Evolutionary conservation across 2,888 invertebrate genomes (phyloP).

Genomic region (Clostera curtula): DNA sequence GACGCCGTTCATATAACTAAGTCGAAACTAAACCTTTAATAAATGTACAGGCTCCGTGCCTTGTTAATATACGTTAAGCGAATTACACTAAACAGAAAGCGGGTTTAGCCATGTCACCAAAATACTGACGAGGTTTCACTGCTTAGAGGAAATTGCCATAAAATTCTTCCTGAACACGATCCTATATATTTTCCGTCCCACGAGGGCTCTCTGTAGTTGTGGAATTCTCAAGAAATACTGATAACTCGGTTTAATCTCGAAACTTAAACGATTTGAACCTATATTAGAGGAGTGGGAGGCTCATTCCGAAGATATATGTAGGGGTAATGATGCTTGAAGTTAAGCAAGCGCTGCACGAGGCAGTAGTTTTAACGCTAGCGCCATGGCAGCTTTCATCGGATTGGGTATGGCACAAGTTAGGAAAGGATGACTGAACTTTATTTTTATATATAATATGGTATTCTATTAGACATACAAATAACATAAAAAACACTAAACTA

Average conservation of each 20-base stretch:
- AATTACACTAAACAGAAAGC: neutral
- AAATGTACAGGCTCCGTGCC: neutral
- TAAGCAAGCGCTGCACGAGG: slow-evolving; percentile 23
- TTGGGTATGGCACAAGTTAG: slow-evolving; percentile 6
- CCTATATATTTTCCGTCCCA: slow-evolving; percentile 17
- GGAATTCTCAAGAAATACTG: slow-evolving; percentile 23
- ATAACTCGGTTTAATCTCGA: slow-evolving; percentile 20
- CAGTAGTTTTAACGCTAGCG: slow-evolving; percentile 28
- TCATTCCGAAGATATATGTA: slow-evolving; percentile 25
- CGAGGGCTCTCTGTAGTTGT: slow-evolving; percentile 11
- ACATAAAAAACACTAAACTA: too few relatives aligned
- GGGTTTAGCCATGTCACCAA: neutral
- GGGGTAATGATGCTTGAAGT: slow-evolving; percentile 37
- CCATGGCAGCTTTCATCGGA: slow-evolving; percentile 15
- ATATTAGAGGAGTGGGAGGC: slow-evolving; percentile 10
- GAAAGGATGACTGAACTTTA: neutral
- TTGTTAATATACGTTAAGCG: slow-evolving; percentile 1
- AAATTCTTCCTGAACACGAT: slow-evolving; percentile 17
- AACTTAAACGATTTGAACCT: slow-evolving; percentile 31
- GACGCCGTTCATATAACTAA: neutral
- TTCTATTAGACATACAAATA: too few relatives aligned
- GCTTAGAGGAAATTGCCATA: slow-evolving; percentile 6
- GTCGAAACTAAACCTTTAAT: slow-evolving; percentile 2
- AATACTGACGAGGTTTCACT: neutral
- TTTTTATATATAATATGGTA: too few relatives aligned